Evolutionary conservation across 2,888 invertebrate genomes (phyloP), one percentile per base, ranked within the genome.

Genomic region (Apoda limacodes): DNA sequence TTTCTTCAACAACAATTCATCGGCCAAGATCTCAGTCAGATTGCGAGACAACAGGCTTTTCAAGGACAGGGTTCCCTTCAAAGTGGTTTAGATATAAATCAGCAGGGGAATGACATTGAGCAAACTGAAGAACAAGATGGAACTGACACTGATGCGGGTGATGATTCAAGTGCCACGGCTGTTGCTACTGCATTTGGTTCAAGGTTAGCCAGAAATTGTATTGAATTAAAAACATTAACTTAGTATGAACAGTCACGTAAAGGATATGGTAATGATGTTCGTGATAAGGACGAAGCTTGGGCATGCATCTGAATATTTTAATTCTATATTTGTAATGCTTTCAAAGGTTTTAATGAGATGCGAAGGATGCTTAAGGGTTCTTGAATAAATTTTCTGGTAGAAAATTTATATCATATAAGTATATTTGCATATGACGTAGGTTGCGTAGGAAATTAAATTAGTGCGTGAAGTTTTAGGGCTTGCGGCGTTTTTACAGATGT

Each of bases 111-210:
- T 40, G 65, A 56, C 9, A 46, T 78, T 4, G 72, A 72, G 1
- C 52, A 58, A 30, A 39, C 41, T 11, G 59, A 63, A 28, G 57
- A 61, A 12, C 50, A 56, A 27, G 55, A 55, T 9, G 43, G 48
- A 3, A 55, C 60, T 22, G 52, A 55, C 2, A 34, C 41, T 20
- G 34, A 42, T 7, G 36, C 46, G 19, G 55, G 60, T 15, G 56
- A 55, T 23, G 59, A 52, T n/a, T 46, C 50, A 25, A 65, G 47
- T 13, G 71, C 63, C 1, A 68, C 67, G 3, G 74, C 80, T 2
- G 69, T 76, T 1, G 76, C 80, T 2, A 76, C 75, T 19, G 74
- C 74, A 35, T 78, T 76, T 46, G 80, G 76, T 6, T 35, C 71
- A 48, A 75, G 78, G 78, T 76, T 34, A 59, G 65, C 58, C 13